These are phyloP conservation scores for Melanotaenia nigrans DNA, from an alignment of 2,797 vertebrate genomes.

Conservation along the genomic window DNA sequence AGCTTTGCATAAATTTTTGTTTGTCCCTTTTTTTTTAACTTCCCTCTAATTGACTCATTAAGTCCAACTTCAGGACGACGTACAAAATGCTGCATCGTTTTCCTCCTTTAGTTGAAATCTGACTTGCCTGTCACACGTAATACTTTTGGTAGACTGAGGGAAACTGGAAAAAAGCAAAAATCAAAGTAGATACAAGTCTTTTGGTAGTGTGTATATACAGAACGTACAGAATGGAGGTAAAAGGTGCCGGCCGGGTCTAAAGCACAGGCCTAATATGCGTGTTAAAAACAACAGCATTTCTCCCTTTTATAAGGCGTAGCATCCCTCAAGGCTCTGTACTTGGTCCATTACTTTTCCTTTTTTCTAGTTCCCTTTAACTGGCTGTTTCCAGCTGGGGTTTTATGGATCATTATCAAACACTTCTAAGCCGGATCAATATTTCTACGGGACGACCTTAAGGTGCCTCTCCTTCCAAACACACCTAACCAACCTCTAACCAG, in stretches of 20 bases:
- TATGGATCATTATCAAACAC: slow-evolving; percentile 4
- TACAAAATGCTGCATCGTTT: slow-evolving; percentile 51
- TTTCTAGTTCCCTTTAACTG: background rate
- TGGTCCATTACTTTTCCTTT: slow-evolving; percentile 15
- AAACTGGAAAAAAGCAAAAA: slow-evolving; percentile 63
- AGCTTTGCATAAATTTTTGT: slow-evolving; percentile 72
- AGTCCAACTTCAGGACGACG: slow-evolving; percentile 34
- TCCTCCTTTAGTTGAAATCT: slow-evolving; percentile 51
- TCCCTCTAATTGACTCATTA: slow-evolving; percentile 45
- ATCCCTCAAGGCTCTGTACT: slow-evolving; percentile 35
- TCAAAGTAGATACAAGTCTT: slow-evolving; percentile 64
- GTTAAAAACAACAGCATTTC: background rate
- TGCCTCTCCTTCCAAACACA: background rate
- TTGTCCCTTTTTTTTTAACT: slow-evolving; percentile 43
- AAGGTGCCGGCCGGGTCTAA: slow-evolving; percentile 2
- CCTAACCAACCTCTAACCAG: background rate
- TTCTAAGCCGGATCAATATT: background rate
- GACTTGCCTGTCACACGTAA: slow-evolving; percentile 39
- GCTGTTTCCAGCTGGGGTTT: background rate
- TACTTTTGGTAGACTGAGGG: slow-evolving; percentile 64
- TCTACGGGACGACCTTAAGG: background rate
- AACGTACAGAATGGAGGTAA: slow-evolving; percentile 65
- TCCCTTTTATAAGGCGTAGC: background rate
- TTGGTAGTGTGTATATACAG: slow-evolving; percentile 80
- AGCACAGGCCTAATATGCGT: background rate